phyloP scores from a whole-genome alignment of 1,140 invertebrate genomes.

The Ylistrum balloti region DNA sequence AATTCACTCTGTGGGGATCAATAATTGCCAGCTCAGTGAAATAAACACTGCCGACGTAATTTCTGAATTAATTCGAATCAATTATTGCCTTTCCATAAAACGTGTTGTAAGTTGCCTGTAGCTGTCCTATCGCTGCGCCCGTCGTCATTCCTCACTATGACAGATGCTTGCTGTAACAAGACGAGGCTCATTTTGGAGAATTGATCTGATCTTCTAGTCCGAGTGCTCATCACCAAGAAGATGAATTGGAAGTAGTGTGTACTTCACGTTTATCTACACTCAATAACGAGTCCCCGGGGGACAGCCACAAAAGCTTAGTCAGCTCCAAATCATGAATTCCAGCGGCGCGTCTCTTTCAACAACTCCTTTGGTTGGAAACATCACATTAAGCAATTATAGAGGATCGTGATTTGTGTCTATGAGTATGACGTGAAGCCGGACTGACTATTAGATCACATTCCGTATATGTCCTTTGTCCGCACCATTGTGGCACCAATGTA shows the following conservation, averaged over 20 bases:
- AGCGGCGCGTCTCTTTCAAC: too few relatives aligned
- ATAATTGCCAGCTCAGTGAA: slow-evolving; percentile 12
- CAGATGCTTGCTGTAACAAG: neutral
- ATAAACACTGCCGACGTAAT: neutral
- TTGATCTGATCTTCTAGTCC: neutral
- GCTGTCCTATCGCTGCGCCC: neutral
- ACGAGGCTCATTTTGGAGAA: neutral
- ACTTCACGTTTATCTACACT: neutral
- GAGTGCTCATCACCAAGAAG: neutral
- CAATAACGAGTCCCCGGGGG: neutral
- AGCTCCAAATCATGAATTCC: neutral
- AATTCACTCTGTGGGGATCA: neutral
- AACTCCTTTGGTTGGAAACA: too few relatives aligned
- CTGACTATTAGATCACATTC: too few relatives aligned
- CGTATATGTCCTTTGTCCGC: too few relatives aligned
- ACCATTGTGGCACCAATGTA: too few relatives aligned
- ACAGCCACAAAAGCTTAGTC: neutral
- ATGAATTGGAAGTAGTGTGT: neutral
- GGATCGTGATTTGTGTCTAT: too few relatives aligned
- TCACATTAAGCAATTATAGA: too few relatives aligned
- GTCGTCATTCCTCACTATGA: neutral
- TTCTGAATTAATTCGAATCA: slow-evolving; percentile 35
- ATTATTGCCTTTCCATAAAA: slow-evolving; percentile 40
- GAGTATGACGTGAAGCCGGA: too few relatives aligned
- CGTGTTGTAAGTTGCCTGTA: slow-evolving; percentile 2